Evolutionary conservation across 2,113 vertebrate genomes (phyloP), one percentile per base, ranked within the genome.

Genomic region (Apteryx owenii): DNA sequence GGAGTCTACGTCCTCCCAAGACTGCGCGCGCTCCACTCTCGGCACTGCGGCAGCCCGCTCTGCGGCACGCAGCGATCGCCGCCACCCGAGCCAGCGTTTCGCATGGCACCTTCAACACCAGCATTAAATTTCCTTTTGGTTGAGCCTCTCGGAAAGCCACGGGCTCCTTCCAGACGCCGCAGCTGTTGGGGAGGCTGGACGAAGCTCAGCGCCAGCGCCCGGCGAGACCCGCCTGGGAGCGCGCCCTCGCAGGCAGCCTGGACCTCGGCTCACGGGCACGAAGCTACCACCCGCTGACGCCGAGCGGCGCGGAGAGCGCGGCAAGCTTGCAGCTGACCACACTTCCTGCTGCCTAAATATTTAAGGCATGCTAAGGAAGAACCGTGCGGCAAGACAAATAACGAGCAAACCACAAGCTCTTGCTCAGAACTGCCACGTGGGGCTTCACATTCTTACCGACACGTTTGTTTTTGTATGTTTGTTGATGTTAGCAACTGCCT

Each of bases 291-390:
- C 91, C 95, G 95, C 60, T 83, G 48, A 36, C 23, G 73, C 51
- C 89, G 71, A 96, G 66, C 14, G 20, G 58, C 66, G 80, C 12
- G 54, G 90, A 80, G 80, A 88, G 73, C 9, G 38, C 48, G 70
- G 73, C 53, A 61, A 9, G 56, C 85, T 78, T 75, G 94, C 93
- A 97, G 85, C 58, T 95, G 92, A 90, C 62, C 88, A 91, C 48
- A 23, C 83, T 96, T 95, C 95, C 96, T 93, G 82, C 89, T 95
- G 86, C 84, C 81, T 83, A 48, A 83, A 46, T 81, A 96, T 76
- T 73, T 81, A 87, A 89, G 76, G 65, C 81, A 83, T 8, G 2
- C 54, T 2, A 95, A 97, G 77, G 54, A 97, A 96, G 93, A 85
- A 22, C 40, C 79, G 11, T n/a, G 31, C 7, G 89, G 89, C 53